phyloP scores from a whole-genome alignment of 2,888 invertebrate genomes.

The Brachyptera putata region DNA sequence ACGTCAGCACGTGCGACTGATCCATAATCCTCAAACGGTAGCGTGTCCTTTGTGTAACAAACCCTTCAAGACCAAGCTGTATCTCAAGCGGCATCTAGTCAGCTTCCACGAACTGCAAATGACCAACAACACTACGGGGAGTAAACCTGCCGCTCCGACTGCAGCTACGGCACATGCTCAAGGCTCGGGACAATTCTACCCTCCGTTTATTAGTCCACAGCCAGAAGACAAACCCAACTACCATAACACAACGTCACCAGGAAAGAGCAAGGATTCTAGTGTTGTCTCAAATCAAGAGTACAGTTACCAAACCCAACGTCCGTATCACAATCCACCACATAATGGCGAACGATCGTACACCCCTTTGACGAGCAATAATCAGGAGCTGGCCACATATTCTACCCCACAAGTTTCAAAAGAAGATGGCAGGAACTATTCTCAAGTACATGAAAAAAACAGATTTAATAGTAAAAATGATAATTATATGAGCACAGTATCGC shows the following conservation, averaged over 20 bases:
- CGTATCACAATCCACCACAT: conserved; percentile 5
- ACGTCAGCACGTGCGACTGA: conserved; percentile 61
- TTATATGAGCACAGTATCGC: background rate
- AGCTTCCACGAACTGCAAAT: conserved; percentile 49
- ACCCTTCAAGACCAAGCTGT: conserved; percentile 60
- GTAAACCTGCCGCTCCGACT: background rate
- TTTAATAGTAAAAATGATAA: background rate
- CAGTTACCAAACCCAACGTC: conserved; percentile 6
- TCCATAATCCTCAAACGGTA: conserved; percentile 60
- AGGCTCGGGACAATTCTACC: conserved; percentile 4
- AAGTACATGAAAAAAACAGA: background rate
- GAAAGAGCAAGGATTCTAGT: conserved; percentile 13
- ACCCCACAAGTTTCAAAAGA: background rate
- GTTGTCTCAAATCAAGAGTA: background rate
- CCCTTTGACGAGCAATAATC: background rate
- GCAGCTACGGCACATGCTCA: background rate
- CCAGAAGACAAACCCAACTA: conserved; percentile 9
- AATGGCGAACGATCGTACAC: conserved; percentile 12
- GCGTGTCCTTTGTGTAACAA: conserved; percentile 58
- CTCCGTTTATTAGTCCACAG: background rate
- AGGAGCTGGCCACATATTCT: background rate
- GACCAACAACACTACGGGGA: conserved; percentile 11
- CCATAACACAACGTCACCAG: conserved; percentile 10
- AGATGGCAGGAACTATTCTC: background rate
- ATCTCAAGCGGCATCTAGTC: conserved; percentile 56